A percentile compares a stretch with the other conserved stretches of the same genome.
Conservation (phyloP, 2,888 invertebrate species). For the Synergus umbraculus region DNA sequence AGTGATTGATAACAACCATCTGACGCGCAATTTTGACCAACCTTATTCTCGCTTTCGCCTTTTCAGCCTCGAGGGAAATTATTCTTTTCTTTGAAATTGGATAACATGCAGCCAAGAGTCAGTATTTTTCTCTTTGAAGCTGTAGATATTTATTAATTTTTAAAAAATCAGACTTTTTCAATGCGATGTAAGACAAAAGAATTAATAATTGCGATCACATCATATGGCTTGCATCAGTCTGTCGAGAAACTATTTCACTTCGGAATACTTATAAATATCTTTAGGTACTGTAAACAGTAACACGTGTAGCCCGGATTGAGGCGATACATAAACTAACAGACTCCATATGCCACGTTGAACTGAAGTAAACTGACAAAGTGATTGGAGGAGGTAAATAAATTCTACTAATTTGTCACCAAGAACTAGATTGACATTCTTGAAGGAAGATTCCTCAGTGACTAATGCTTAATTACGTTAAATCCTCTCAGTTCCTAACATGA, state of each 20-base stretch:
- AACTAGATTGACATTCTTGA: conserved; percentile 14
- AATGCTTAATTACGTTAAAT: conserved; percentile 16
- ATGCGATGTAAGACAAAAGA: neutral
- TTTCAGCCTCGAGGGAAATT: conserved; percentile 13
- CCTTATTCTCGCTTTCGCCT: conserved; percentile 11
- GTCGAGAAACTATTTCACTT: conserved; percentile 25
- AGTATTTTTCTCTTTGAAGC: neutral
- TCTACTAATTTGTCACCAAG: conserved; percentile 28
- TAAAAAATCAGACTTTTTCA: neutral
- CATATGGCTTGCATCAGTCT: conserved; percentile 28
- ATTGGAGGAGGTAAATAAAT: conserved; percentile 13
- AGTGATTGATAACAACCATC: conserved; percentile 31
- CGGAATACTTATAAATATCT: conserved; percentile 62
- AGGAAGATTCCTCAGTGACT: conserved; percentile 5
- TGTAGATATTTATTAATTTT: neutral
- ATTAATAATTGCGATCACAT: conserved; percentile 16
- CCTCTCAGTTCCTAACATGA: neutral
- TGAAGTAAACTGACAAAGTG: conserved; percentile 15
- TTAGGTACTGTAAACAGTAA: conserved; percentile 61
- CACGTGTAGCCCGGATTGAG: conserved; percentile 60
- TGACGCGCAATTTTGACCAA: neutral
- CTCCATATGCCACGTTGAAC: conserved; percentile 20
- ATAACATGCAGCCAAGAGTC: neutral
- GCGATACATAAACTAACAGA: conserved; percentile 17
- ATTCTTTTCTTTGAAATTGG: neutral